A percentile compares a stretch with the other conserved stretches of the same genome.
Evolutionary conservation across 2,888 invertebrate species (phyloP).

Genomic region (Aleiodes testaceus): DNA sequence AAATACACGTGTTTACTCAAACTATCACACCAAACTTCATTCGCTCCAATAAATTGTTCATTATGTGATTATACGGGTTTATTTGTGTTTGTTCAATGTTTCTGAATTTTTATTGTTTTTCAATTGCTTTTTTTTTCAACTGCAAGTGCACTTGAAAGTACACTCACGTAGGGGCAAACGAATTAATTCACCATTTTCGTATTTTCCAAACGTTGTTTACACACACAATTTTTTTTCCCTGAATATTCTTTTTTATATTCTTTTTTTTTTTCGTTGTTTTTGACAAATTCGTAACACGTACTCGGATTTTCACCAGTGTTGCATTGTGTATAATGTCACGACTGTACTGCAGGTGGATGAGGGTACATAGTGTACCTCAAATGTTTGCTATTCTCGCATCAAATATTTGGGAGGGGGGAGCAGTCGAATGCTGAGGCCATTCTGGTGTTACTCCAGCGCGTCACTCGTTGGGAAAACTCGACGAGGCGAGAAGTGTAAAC

Average conservation of each 20-base stretch:
- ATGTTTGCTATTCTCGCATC: slow-evolving; percentile 44
- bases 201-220: slow-evolving; percentile 28
- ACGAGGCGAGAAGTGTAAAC: slow-evolving; percentile 42
- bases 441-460: slow-evolving; percentile 13
- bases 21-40: slow-evolving; percentile 21
- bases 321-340: slow-evolving; percentile 30
- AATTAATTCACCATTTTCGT: slow-evolving; percentile 34
- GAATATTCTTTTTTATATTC: not conserved
- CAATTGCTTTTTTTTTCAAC: not conserved
- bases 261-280: slow-evolving; percentile 21
- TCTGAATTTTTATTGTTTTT: slow-evolving; percentile 18
- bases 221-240: slow-evolving; percentile 2
- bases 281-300: slow-evolving; percentile 42
- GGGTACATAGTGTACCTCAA: slow-evolving; percentile 27
- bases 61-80: slow-evolving; percentile 11
- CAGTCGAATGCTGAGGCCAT: slow-evolving; percentile 1
- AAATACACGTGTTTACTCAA: slow-evolving; percentile 12
- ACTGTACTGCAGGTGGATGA: slow-evolving; percentile 16
- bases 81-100: not conserved
- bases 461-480: slow-evolving; percentile 36
- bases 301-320: slow-evolving; percentile 33
- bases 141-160: slow-evolving; percentile 1
- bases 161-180: slow-evolving; percentile 26
- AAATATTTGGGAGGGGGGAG: slow-evolving; percentile 40
- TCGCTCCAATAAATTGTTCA: slow-evolving; percentile 24